A percentile compares a stretch with the other conserved stretches of the same genome.
Evolutionary conservation across 2,888 invertebrate genomes (phyloP).

Genomic region (Morpho helenor): DNA sequence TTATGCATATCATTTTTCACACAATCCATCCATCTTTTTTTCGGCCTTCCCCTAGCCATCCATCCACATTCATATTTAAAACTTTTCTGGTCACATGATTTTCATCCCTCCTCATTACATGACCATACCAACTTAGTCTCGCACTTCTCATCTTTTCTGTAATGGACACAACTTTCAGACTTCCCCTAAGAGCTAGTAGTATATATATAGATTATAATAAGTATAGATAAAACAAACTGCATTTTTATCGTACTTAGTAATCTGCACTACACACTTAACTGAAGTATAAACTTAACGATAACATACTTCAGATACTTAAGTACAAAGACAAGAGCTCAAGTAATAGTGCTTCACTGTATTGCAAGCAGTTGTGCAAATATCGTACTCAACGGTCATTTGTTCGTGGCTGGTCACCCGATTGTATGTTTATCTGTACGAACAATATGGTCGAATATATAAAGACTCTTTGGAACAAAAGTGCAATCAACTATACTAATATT

Average conservation of each 20-base stretch:
- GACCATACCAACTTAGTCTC: too few species aligned
- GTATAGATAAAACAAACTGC: not conserved
- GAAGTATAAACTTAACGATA: conserved; percentile 2
- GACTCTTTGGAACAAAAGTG: too few species aligned
- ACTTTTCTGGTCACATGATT: too few species aligned
- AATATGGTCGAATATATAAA: not conserved
- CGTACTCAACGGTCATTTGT: conserved; percentile 38
- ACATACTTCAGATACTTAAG: conserved; percentile 2
- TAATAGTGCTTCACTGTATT: not conserved
- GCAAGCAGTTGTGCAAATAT: conserved; percentile 35
- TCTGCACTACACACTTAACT: not conserved
- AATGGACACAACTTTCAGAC: too few species aligned
- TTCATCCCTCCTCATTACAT: too few species aligned
- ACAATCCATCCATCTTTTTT: too few species aligned
- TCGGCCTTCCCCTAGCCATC: too few species aligned
- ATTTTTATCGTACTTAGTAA: not conserved
- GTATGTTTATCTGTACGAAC: not conserved
- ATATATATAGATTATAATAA: not conserved
- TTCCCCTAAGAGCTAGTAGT: not conserved
- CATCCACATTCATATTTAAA: too few species aligned
- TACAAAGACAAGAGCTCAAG: not conserved
- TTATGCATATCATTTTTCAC: too few species aligned
- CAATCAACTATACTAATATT: too few species aligned
- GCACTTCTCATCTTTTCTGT: too few species aligned
- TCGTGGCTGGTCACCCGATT: conserved; percentile 21